Percentiles rank a stretch among this genome's conserved stretches.
phyloP scores from a whole-genome alignment of 2,113 vertebrate species.

The Dipodomys stephensi region DNA sequence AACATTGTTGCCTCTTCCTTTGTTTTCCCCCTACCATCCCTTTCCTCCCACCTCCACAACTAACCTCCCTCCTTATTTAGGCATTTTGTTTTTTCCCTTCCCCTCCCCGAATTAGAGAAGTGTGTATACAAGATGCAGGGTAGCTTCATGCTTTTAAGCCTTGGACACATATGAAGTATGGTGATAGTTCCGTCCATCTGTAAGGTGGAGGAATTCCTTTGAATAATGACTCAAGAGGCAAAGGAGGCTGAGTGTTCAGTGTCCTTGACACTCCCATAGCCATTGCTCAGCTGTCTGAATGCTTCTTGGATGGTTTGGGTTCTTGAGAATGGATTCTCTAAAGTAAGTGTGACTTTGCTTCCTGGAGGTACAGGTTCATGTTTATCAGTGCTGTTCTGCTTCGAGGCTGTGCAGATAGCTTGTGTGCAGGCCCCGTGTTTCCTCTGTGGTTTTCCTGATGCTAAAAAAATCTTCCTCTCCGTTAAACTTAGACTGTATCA shows the following conservation, averaged over 20 bases:
- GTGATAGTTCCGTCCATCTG: not conserved
- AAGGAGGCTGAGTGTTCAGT: not conserved
- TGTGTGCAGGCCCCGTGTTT: constrained; percentile 67
- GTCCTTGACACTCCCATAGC: not conserved
- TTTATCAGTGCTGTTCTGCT: constrained; percentile 73
- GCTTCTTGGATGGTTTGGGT: constrained; percentile 24
- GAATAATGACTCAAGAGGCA: not conserved
- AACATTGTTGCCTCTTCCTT: too few relatives aligned
- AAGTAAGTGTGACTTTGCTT: constrained; percentile 65
- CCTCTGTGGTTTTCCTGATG: constrained; percentile 71
- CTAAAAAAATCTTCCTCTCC: constrained; percentile 64
- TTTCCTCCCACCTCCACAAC: too few relatives aligned
- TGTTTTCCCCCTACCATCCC: too few relatives aligned
- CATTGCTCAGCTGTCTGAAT: not conserved
- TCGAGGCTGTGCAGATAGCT: constrained; percentile 65
- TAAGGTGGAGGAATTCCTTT: not conserved
- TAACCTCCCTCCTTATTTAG: too few relatives aligned
- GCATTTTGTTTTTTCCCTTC: too few relatives aligned
- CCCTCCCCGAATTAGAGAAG: too few relatives aligned
- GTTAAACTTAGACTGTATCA: constrained; percentile 55
- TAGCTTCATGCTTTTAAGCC: constrained; percentile 4
- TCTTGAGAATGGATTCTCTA: constrained; percentile 63
- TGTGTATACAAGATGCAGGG: too few relatives aligned
- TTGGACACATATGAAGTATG: constrained; percentile 24
- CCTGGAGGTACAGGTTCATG: constrained; percentile 67